Evolutionary conservation across 1,140 invertebrate genomes (phyloP), one percentile per base, ranked within the genome.

Genomic region (Trichomalopsis sarcophagae): DNA sequence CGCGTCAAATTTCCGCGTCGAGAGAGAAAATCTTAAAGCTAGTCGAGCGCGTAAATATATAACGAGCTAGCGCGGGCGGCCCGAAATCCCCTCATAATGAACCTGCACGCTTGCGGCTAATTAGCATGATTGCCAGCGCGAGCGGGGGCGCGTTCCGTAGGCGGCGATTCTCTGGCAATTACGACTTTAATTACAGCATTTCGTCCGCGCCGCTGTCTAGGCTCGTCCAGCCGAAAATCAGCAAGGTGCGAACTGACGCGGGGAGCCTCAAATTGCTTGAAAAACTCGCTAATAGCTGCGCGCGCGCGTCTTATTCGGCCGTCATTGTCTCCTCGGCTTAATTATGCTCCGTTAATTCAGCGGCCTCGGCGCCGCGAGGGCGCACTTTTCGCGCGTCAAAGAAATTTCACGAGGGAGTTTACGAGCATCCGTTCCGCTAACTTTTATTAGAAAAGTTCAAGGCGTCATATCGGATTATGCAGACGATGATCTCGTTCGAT

Each of bases 391-490:
- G 14, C 14, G 21, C 55, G 21, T 62, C 55, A n/a, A 62, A 62
- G 69, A 76, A 17, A 44, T 21, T 75, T n/a, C 9, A 21, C 10
- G 47, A 76, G 40, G n/a, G 40, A 50, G 9, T 30, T 21, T n/a
- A 5, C 17, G 17, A 30, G 80, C 68, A 87, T 87, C 69, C 69
- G 87, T 87, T 86, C 73, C 40, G 55, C 75, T 86, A 89, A 90
- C 86, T 91, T 91, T 91, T 90, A 91, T 91, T 88, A 85, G 88
- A 89, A 90, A 91, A 90, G 87, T 91, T 91, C n/a, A 79, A 9
- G 66, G 82, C 81, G 79, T 84, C 87, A 82, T 82, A 78, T 87
- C 81, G 84, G 87, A 88, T 89, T 90, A 89, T 87, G 87, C 84
- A 75, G 79, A 74, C 66, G 55, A 83, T 77, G 69, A 82, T 84